A percentile compares a stretch with the other conserved stretches of the same genome.
These are phyloP conservation scores for Leucoma salicis DNA, from an alignment of 2,888 invertebrate species.

Conservation along the genomic window DNA sequence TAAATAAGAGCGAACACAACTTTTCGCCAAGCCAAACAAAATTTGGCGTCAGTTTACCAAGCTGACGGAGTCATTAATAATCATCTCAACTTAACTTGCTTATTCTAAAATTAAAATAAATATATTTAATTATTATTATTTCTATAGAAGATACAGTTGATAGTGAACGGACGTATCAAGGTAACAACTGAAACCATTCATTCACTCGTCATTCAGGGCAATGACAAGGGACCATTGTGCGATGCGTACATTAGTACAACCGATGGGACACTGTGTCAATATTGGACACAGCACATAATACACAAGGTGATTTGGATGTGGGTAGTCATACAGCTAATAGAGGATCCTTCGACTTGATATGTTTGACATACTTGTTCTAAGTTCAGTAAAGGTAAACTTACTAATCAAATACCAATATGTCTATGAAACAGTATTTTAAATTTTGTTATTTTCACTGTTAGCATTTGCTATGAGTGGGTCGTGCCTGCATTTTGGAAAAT, in stretches of 20 bases:
- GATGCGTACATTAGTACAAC: constrained; percentile 55
- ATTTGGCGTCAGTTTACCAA: constrained; percentile 58
- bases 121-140: neutral
- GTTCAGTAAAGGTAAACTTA: constrained; percentile 19
- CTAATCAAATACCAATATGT: constrained; percentile 7
- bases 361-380: constrained; percentile 35
- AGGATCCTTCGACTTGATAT: constrained; percentile 55
- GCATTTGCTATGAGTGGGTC: too few species aligned
- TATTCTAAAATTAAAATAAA: constrained; percentile 16
- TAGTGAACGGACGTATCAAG: constrained; percentile 39
- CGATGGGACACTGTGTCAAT: constrained; percentile 72
- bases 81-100: constrained; percentile 39
- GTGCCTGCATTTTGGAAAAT: too few species aligned
- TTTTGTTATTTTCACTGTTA: too few species aligned
- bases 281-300: constrained; percentile 67
- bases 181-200: constrained; percentile 54
- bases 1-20: constrained; percentile 70
- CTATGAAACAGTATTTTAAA: neutral
- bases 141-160: constrained; percentile 20
- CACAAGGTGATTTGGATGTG: constrained; percentile 58
- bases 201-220: too few species aligned
- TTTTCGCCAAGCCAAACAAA: constrained; percentile 75
- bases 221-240: constrained; percentile 73
- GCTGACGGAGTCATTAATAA: constrained; percentile 66
- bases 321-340: constrained; percentile 61